Evolutionary conservation across 2,888 invertebrate genomes (phyloP).

Genomic region (Fragum sueziense): DNA sequence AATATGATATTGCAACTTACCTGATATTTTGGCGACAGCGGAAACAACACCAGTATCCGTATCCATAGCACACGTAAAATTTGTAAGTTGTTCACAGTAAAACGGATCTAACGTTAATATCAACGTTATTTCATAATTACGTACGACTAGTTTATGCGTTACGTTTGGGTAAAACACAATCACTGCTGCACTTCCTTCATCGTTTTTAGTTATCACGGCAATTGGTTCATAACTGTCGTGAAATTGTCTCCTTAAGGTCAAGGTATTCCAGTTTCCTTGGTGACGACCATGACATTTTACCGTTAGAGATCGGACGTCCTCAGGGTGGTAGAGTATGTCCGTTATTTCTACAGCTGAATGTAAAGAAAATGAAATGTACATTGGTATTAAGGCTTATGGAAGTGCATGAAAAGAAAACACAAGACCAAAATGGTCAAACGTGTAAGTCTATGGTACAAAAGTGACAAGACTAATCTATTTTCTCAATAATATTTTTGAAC

Average conservation of each 20-base stretch:
- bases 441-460: not conserved
- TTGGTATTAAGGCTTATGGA: not conserved
- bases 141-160: conserved; percentile 29
- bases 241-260: conserved; percentile 50
- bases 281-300: conserved; percentile 50
- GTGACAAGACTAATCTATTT: not conserved
- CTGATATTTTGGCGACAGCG: conserved; percentile 36
- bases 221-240: conserved; percentile 57
- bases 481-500: not conserved
- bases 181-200: conserved; percentile 14
- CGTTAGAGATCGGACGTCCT: conserved; percentile 44
- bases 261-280: conserved; percentile 33
- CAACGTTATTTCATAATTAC: conserved; percentile 38
- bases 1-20: conserved; percentile 45
- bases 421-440: not conserved
- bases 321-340: conserved; percentile 40
- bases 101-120: conserved; percentile 48
- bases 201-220: conserved; percentile 29
- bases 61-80: conserved; percentile 54
- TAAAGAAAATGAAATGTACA: not conserved
- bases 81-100: conserved; percentile 51
- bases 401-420: not conserved
- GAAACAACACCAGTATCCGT: conserved; percentile 27
- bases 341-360: conserved; percentile 46
- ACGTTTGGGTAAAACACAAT: conserved; percentile 47